Evolutionary conservation across 2,888 invertebrate genomes (phyloP), one percentile per base, ranked within the genome.

Genomic region (Merodon equestris): DNA sequence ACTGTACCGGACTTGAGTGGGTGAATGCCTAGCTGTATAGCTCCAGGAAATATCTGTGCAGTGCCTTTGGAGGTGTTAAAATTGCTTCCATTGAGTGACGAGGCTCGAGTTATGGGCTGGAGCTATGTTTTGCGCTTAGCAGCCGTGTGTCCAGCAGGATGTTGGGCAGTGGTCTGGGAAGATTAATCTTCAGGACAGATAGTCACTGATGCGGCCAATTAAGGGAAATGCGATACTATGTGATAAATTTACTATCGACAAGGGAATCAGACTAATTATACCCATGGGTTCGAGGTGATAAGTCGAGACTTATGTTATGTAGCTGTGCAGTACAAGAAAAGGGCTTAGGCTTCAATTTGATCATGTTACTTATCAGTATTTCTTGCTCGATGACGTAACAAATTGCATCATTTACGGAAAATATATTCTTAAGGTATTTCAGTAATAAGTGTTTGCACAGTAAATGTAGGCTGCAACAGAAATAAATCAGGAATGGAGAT

Each of bases 21-120:
- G 13, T 9, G 7, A 19, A 12, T 58, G 15, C 45, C 51, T 10
- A 9, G 48, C 13, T 19, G 7, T 1, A 27, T 27, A 27, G 45
- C 45, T 15, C 14, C 5, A 15, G 45, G 13, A 9, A 45, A 10
- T 40, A 12, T 3, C 9, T n/a, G 51, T 27, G 44, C 64, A 53
- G n/a, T n/a, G n/a, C n/a, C 58, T 58, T 66, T 18, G 44, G 54
- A 67, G 67, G 67, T 56, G 67, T 60, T 50, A 27, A 66, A 67
- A 67, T 60, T 54, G 42, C 60, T 67, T 15, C 66, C 17, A 50
- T 54, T 54, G 60, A 50, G 40, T 40, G 18, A 10, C 47, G 48
- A 58, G 57, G 38, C n/a, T 58, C 47, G 54, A 58, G 66, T 34
- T 42, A 14, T 14, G 15, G 47, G 66, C 13, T 54, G 63, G 66